Base-by-base conservation (phyloP, 2,888 invertebrate species). In the Torymus aiolomorphi region DNA sequence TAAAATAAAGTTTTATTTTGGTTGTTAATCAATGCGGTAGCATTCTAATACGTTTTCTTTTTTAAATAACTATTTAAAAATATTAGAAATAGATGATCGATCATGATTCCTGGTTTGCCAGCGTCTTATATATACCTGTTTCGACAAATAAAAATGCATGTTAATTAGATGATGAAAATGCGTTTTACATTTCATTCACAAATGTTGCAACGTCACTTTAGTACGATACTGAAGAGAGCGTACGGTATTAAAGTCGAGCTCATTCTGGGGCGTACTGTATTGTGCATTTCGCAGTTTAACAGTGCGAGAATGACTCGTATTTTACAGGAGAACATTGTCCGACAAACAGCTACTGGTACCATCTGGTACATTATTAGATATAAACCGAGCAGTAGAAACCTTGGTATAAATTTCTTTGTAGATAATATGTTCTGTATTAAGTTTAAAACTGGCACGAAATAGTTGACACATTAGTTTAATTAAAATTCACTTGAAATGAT, bases 331-430 rank as follows among this genome's bases (percentile, higher is more conserved):
- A 49, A 61, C 18, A 49, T 74, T 52, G 49, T 16, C 31, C 42
- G 62, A 66, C 42, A 67, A 78, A 82, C 12, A 66, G 77, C 72
- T 77, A 77, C 82, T 82, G 81, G 78, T 71, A 77, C 81, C 49
- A 72, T 82, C 66, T 81, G 77, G 79, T 81, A 81, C 79, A 80
- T 75, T 63, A 63, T 63, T 51, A n/a, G 67, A 59, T 49, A 31
- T 67, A 16, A 63, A 5, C 42, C 42, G 42, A 42, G 42, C 8
- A 16, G 52, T 16, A 52, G 51, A 11, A 10, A 16, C 42, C 42
- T 42, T 42, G 42, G 42, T 42, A 42, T 42, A 42, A 8, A 42
- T 8, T 42, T 42, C 8, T 8, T 42, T 42, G 5, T 31, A 31
- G 5, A 8, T 42, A 42, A 1, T 42, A 42, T 42, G 8, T 42